Base-by-base conservation (phyloP, 2,888 invertebrate species). In the Hyles lineata region DNA sequence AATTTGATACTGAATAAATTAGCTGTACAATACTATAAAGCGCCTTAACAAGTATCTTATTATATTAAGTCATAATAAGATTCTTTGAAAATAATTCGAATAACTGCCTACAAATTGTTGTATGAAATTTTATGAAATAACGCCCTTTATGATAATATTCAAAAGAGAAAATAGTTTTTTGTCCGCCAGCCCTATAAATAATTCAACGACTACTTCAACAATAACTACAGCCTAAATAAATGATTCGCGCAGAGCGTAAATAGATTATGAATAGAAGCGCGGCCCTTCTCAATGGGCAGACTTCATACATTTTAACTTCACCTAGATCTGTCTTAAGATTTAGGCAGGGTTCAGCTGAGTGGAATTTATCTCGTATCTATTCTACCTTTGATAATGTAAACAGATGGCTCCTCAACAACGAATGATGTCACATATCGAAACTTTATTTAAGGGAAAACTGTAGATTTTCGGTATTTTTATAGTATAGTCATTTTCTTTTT, bases 171-270 rank as follows among this genome's bases (percentile, higher is more conserved):
- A 43, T 67, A 67, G 50, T 67, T 67, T 67, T 17, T 67, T 50
- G 23, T 50, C 23, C 6, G 43, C 2, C 17, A 23, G 23, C 21
- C 15, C 50, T 67, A 67, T 67, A 67, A 67, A 67, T 67, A 67
- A 67, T 67, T 50, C 50, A 67, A 50, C 3, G 23, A 67, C 23
- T 67, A 25, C 50, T 23, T 67, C 43, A n/a, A 62, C 62, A 50
- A 67, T 50, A 67, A 23, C 43, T 43, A 67, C 67, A 23, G 43
- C 21, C 23, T 23, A 50, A 67, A 67, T 67, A 43, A 67, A 29
- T 62, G 29, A n/a, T 62, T 62, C 43, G 17, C 6, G 4, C 43
- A 4, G 55, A 17, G 17, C 11, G 23, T 67, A 50, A 50, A 67
- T 15, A 50, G 17, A 21, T 67, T 67, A 50, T 25, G 15, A 67